Base-by-base conservation (phyloP, 2,888 invertebrate genomes). In the Boloria euphrosyne region DNA sequence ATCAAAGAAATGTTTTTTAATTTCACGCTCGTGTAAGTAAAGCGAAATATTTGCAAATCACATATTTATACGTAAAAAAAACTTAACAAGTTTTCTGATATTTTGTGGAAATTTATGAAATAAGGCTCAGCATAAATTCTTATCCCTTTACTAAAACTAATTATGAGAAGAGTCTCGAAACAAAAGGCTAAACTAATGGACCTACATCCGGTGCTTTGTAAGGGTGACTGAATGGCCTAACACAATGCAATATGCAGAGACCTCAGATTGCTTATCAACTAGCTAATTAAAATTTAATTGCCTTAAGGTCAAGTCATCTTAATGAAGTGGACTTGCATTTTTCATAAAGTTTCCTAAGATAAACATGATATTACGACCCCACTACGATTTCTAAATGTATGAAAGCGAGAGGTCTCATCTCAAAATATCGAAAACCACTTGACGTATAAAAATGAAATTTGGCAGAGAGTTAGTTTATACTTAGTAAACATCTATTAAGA, bases 221-320 rank as follows among this genome's bases (percentile, higher is more conserved):
- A 65, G 61, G 59, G 53, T 46, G 53, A 38, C 49, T 44, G 55
- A 61, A 38, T 38, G 47, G 55, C 18, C 55, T 38, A 47, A 55
- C 44, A 65, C 59, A 69, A 67, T 69, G 55, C 52, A 62, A 59
- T 68, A 66, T 65, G 66, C 59, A 65, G 31, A 66, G 31, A 46
- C 44, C 38, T 43, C 47, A 68, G 70, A 66, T 68, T 66, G 65
- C 68, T 68, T 68, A 68, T 68, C 68, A 67, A 47, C 43, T 10
- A 3, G 43, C 65, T 65, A 70, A 65, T 70, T 67, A 54, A 54
- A 62, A 62, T 65, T 54, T 59, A 62, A 70, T 54, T 58, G 27
- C 22, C 46, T 31, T 63, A 66, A 61, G 64, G 64, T 69, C 64
- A 61, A 62, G 61, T 57, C 52, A 18, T 61, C 22, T 62, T 55